Conservation (phyloP, 2,888 invertebrate genomes). For the Heliconius erato region DNA sequence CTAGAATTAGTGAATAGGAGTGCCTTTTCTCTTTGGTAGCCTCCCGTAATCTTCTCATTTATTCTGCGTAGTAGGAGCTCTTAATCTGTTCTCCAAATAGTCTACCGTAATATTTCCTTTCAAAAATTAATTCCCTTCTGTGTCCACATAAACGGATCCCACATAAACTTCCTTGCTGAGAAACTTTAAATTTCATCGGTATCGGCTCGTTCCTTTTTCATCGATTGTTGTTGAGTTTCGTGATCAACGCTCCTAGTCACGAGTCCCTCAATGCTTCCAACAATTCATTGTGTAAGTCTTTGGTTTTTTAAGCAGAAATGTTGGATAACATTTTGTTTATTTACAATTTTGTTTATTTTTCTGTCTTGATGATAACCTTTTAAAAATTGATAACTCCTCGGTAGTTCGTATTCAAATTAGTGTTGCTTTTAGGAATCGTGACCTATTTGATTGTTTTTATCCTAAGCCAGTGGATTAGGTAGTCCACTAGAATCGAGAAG, state of each 20-base stretch:
- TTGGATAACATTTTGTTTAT: constrained; percentile 45
- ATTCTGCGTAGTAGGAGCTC: not conserved
- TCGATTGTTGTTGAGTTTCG: too few relatives aligned
- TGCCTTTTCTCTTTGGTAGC: too few relatives aligned
- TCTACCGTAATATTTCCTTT: not conserved
- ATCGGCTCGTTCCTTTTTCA: too few relatives aligned
- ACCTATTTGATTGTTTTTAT: too few relatives aligned
- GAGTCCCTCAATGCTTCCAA: constrained; percentile 39
- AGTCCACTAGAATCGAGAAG: too few relatives aligned
- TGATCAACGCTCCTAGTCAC: not conserved
- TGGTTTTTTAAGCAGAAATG: constrained; percentile 48
- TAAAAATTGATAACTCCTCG: too few relatives aligned
- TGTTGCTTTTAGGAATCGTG: too few relatives aligned
- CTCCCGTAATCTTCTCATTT: not conserved
- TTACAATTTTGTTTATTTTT: constrained; percentile 47
- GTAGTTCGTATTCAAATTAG: not conserved
- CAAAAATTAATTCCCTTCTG: not conserved
- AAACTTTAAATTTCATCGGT: too few relatives aligned
- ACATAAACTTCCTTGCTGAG: not conserved
- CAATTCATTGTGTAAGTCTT: constrained; percentile 46
- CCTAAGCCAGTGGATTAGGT: too few relatives aligned
- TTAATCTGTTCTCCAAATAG: not conserved
- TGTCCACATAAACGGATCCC: not conserved
- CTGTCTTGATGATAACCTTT: constrained; percentile 43
- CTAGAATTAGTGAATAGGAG: not conserved